Conservation (phyloP, 2,113 vertebrate genomes). For the Bothrops jararaca region DNA sequence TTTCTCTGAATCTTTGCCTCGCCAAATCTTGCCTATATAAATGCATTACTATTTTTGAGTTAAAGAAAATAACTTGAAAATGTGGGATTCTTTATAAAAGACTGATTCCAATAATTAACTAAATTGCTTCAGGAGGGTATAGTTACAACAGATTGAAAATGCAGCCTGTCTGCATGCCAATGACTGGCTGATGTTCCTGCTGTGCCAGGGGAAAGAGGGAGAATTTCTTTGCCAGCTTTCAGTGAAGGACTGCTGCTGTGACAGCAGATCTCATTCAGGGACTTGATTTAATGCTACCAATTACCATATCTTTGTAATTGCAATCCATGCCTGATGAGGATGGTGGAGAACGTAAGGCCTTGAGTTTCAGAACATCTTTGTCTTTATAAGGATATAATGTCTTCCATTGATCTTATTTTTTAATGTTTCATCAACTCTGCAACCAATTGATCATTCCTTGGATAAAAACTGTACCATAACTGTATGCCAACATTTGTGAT, state of each 20-base stretch:
- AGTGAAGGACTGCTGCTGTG: constrained; percentile 62
- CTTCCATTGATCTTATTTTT: constrained; percentile 59
- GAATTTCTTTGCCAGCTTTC: constrained; percentile 60
- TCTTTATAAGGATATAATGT: constrained; percentile 56
- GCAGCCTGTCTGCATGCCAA: constrained; percentile 58
- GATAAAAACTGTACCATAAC: constrained; percentile 60
- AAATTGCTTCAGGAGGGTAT: constrained; percentile 64
- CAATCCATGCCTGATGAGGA: constrained; percentile 53
- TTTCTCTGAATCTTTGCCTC: constrained; percentile 40
- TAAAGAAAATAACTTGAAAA: constrained; percentile 51
- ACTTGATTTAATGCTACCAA: constrained; percentile 66
- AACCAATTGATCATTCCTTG: constrained; percentile 65
- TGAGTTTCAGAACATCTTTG: constrained; percentile 46
- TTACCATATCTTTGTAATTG: constrained; percentile 74
- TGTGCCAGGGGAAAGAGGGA: constrained; percentile 59
- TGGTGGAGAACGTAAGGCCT: constrained; percentile 54
- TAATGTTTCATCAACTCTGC: constrained; percentile 60
- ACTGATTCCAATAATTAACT: constrained; percentile 65
- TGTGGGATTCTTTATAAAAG: constrained; percentile 60
- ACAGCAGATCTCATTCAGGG: constrained; percentile 60
- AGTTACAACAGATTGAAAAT: constrained; percentile 66
- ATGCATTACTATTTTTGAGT: not conserved
- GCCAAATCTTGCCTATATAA: not conserved
- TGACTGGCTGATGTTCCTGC: constrained; percentile 52
- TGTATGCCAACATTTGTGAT: constrained; percentile 64